Evolutionary conservation across 2,113 vertebrate species (phyloP), one percentile per base, ranked within the genome.

Genomic region (Myocastor coypus): DNA sequence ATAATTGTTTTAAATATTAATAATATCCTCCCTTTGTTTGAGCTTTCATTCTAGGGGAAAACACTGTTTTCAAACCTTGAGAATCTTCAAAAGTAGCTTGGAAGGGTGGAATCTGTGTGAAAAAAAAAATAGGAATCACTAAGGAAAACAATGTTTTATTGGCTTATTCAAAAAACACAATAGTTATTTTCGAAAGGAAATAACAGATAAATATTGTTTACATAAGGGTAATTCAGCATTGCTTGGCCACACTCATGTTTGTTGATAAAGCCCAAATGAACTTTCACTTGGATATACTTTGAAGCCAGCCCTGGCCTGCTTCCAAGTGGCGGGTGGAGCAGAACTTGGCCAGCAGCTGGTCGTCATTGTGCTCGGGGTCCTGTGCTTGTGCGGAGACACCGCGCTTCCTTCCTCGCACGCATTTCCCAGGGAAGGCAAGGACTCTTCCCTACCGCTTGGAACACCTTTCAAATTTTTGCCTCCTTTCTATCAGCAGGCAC

Each of bases 161-260:
- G 95, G 97, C 92, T 96, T 97, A 95, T 92, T 98, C 85, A 98
- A 95, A 93, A 96, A 97, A 96, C 96, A 97, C 96, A 97, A 97
- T 97, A 96, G 96, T 96, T 97, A 95, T 94, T 97, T 98, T 96
- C 94, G 87, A 96, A 97, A 66, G 97, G 97, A 97, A 98, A 97
- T 97, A 97, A 97, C 96, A 98, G 97, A 98, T 97, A 98, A 97
- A 95, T 73, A 50, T 94, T 98, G 97, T 98, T 98, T 97, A 97
- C 59, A 95, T 96, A 98, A 98, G 97, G 87, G 96, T 92, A 97
- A 98, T 97, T 97, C 97, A 97, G 85, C 97, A 95, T 97, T 96
- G 96, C 92, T 98, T 97, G 97, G 96, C 97, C 50, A 73, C 96
- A 92, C 91, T 97, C 96, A 82, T 96, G 97, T 97, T 97, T 97